These are phyloP conservation scores for Ceyx erithaca DNA, from an alignment of 2,797 vertebrate genomes.

Conservation along the genomic window DNA sequence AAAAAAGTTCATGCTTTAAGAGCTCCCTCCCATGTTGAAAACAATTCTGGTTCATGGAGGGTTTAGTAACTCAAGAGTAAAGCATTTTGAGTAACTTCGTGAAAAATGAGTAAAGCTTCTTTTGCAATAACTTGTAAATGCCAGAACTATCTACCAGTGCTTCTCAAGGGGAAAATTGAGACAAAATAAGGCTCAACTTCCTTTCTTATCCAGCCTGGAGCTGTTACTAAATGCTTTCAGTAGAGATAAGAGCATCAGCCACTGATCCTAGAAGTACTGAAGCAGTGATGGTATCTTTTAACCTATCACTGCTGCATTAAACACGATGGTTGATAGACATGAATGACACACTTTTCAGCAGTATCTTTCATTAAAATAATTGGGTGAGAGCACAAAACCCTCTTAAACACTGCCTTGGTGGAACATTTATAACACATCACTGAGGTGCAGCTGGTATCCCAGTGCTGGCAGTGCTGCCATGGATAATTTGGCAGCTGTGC, in stretches of 20 bases:
- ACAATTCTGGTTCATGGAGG: not conserved
- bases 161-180: not conserved
- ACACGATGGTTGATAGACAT: accelerated
- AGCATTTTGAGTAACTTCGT: not conserved
- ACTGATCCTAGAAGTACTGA: not conserved
- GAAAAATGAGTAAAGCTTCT: not conserved
- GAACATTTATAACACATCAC: not conserved
- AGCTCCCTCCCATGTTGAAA: not conserved
- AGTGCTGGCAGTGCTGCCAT: accelerated
- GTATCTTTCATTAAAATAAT: not conserved
- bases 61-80: not conserved
- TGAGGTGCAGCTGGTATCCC: not conserved
- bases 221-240: not conserved
- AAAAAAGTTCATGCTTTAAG: not conserved
- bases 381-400: not conserved
- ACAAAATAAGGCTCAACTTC: not conserved
- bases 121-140: not conserved
- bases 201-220: not conserved
- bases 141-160: not conserved
- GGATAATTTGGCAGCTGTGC: not conserved
- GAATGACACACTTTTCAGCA: not conserved
- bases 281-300: not conserved
- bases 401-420: not conserved
- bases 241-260: not conserved
- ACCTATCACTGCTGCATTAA: not conserved